These are phyloP conservation scores for Leucophenga maculata DNA, from an alignment of 2,888 invertebrate genomes.

Conservation along the genomic window DNA sequence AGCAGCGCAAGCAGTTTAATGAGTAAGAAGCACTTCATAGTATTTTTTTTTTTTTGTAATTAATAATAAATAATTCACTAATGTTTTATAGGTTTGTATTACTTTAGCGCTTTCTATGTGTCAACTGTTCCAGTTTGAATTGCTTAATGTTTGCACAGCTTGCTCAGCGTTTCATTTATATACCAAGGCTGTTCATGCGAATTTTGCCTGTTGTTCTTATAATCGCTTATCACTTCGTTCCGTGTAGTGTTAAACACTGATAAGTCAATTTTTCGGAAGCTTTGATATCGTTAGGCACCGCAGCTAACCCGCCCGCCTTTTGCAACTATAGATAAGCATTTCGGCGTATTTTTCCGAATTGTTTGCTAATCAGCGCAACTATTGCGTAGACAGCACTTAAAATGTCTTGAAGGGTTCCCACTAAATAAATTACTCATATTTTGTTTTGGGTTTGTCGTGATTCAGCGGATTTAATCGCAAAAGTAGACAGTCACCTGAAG, in stretches of 20 bases:
- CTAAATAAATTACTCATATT: slow-evolving; percentile 48
- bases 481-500: too few species aligned
- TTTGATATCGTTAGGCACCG: slow-evolving; percentile 38
- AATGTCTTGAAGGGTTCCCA: slow-evolving; percentile 11
- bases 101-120: slow-evolving; percentile 33
- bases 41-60: slow-evolving; percentile 13
- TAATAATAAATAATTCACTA: neutral
- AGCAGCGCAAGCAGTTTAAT: slow-evolving; percentile 36
- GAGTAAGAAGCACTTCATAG: slow-evolving; percentile 43
- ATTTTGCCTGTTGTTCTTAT: neutral
- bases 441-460: neutral
- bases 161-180: slow-evolving; percentile 44
- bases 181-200: slow-evolving; percentile 33
- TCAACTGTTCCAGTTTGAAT: slow-evolving; percentile 19
- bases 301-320: neutral
- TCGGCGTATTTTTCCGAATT: slow-evolving; percentile 18
- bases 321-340: neutral
- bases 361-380: neutral
- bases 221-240: neutral
- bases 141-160: slow-evolving; percentile 37
- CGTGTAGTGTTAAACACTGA: neutral
- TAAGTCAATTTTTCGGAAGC: slow-evolving; percentile 48
- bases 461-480: too few species aligned
- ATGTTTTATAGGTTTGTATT: neutral
- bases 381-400: slow-evolving; percentile 4